These are phyloP conservation scores for human DNA, from an alignment of 2,113 vertebrate genomes.

Conservation along the genomic window DNA sequence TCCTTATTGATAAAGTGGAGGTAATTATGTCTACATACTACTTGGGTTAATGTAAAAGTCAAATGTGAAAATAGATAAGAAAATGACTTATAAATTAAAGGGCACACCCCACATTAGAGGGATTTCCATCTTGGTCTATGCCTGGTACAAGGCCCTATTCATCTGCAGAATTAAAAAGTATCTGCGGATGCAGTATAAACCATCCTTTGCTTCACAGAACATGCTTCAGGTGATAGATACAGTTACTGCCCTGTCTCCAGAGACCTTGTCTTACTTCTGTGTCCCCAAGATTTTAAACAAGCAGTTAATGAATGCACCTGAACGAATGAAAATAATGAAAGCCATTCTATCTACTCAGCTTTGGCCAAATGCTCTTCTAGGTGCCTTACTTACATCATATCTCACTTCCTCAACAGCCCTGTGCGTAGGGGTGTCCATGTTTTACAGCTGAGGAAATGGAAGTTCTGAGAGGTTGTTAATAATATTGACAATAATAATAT, in stretches of 20 bases:
- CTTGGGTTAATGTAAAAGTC: not conserved
- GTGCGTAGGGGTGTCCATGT: too few relatives aligned
- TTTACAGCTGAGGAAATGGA: not conserved
- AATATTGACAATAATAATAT: too few relatives aligned
- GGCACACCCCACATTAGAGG: not conserved
- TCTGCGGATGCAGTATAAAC: not conserved
- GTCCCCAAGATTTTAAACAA: not conserved
- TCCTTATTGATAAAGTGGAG: not conserved
- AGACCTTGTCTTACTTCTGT: not conserved
- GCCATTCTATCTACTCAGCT: not conserved
- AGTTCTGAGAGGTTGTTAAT: not conserved
- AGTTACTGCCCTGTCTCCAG: not conserved
- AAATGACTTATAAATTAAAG: not conserved
- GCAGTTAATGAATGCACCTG: not conserved
- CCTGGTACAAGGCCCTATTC: not conserved
- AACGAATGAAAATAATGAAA: not conserved
- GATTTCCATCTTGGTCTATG: not conserved
- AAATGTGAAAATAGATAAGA: not conserved
- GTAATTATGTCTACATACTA: not conserved
- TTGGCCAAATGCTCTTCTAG: accelerated
- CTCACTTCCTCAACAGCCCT: not conserved
- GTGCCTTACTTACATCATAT: not conserved
- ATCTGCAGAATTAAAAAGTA: not conserved
- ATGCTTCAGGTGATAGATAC: not conserved
- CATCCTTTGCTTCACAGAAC: not conserved